phyloP scores from a whole-genome alignment of 92 coral and sea anemone genomes.

The Parazoanthus swiftii region DNA sequence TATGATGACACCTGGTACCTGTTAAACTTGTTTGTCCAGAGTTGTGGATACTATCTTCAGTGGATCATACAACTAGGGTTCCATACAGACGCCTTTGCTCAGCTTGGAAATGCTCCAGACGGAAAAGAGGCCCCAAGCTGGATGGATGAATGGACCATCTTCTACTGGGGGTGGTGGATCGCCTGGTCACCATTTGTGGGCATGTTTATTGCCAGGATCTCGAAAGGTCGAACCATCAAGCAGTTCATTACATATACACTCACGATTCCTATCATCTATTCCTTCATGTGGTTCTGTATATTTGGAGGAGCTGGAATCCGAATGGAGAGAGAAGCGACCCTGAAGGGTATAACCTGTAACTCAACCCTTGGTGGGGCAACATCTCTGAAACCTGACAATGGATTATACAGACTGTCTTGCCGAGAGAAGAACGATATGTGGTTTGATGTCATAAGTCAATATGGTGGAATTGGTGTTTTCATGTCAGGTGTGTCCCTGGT shows the following conservation, averaged over 20 bases:
- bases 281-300: conserved; percentile 84
- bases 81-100: conserved; percentile 42
- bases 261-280: conserved; percentile 77
- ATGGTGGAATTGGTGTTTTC: conserved; percentile 73
- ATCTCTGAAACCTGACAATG: conserved; percentile 51
- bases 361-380: conserved; percentile 69
- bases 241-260: conserved; percentile 84
- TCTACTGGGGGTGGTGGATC: conserved; percentile 99
- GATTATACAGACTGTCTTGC: conserved; percentile 79
- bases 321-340: conserved; percentile 83
- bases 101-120: conserved; percentile 82
- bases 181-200: conserved; percentile 97
- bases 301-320: conserved; percentile 85
- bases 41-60: conserved; percentile 78
- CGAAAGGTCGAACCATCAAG: conserved; percentile 89
- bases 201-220: conserved; percentile 86
- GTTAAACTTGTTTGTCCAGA: conserved; percentile 56
- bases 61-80: conserved; percentile 86
- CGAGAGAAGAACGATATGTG: conserved; percentile 65
- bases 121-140: conserved; percentile 64
- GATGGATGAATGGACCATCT: conserved; percentile 92
- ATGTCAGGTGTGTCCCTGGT: conserved; percentile 67
- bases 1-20: conserved; percentile 58
- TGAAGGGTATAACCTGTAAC: conserved; percentile 64
- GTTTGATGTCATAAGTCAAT: conserved; percentile 78